These are phyloP conservation scores for Martes flavigula DNA, from an alignment of 2,797 vertebrate genomes.

Conservation along the genomic window DNA sequence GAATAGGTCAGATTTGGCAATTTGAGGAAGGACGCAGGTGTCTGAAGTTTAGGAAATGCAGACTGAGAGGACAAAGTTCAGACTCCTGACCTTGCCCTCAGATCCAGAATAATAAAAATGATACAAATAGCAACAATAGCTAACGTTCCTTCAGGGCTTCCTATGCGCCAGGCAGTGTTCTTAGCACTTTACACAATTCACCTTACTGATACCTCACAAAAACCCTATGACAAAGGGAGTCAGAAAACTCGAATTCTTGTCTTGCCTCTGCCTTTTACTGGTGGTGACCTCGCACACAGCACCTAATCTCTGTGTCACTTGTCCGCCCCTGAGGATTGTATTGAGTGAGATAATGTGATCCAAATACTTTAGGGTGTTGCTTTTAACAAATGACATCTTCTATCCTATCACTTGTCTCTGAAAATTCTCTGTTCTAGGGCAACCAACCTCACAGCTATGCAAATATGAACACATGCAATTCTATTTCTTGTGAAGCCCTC, in stretches of 20 bases:
- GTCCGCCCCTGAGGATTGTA: neutral
- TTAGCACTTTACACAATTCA: neutral
- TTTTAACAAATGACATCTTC: neutral
- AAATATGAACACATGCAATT: neutral
- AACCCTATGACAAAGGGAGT: neutral
- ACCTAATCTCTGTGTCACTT: neutral
- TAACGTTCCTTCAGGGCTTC: neutral
- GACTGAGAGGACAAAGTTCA: neutral
- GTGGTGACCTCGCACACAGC: neutral
- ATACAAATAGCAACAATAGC: neutral
- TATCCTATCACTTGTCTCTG: neutral
- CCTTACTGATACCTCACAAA: neutral
- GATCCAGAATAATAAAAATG: neutral
- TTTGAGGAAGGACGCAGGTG: neutral
- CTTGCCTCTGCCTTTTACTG: neutral
- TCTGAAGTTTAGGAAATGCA: neutral
- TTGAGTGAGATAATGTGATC: neutral
- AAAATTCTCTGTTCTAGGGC: neutral
- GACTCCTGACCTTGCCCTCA: neutral
- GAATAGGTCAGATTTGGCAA: neutral
- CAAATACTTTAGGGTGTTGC: neutral
- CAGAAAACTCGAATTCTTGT: neutral
- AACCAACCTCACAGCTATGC: neutral
- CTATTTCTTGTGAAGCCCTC: neutral
- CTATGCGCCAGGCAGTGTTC: neutral